Base-by-base conservation (phyloP, 2,113 vertebrate species). In the Gallinago jamesoni region DNA sequence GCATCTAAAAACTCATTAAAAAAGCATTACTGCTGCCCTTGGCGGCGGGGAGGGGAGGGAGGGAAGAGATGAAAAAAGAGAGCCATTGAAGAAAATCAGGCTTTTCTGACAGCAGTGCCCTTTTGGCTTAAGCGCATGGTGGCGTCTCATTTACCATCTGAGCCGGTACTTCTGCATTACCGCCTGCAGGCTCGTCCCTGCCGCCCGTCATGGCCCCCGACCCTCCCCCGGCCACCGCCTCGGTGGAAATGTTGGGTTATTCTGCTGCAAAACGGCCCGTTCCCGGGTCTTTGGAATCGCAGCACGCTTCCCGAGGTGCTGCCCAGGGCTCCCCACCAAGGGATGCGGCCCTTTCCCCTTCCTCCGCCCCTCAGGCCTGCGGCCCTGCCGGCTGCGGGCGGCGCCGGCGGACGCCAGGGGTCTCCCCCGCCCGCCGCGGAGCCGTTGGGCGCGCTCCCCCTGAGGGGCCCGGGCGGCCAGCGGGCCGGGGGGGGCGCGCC, bases 141-240 rank as follows among this genome's bases (percentile, higher is more conserved):
- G 15, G 21, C 2, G 0, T 0, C 37, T 3, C 52, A 2, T 52
- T 18, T 2, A 10, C 1, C 14, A 24, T 6, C 13, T 0, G 6
- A 12, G 19, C 4, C 6, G 1, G 0, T 12, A 7, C 14, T 20
- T 33, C 22, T 2, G 13, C 5, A 2, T 15, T 12, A 11, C 28
- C 7, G 1, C 1, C 53, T 6, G 41, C 3, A 10, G 23, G 27
- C 15, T 3, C 21, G 4, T 0, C 31, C 8, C 21, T 1, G 47
- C 47, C 47, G 47, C 47, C 47, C 21, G 22, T 23, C 48, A 23
- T 23, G 48, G 48, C 48, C 48, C 22, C 45, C 10, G 7, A 31
- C 39, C 7, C 39, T 39, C 39, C 15, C 30, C 43, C 20, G 24
- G 13, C 48, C 7, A 48, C 24, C 2, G 1, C 39, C 41, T 25